Percentiles rank a stretch among this genome's conserved stretches.
phyloP scores from a whole-genome alignment of 2,113 vertebrate species.

The Piprites chloris region DNA sequence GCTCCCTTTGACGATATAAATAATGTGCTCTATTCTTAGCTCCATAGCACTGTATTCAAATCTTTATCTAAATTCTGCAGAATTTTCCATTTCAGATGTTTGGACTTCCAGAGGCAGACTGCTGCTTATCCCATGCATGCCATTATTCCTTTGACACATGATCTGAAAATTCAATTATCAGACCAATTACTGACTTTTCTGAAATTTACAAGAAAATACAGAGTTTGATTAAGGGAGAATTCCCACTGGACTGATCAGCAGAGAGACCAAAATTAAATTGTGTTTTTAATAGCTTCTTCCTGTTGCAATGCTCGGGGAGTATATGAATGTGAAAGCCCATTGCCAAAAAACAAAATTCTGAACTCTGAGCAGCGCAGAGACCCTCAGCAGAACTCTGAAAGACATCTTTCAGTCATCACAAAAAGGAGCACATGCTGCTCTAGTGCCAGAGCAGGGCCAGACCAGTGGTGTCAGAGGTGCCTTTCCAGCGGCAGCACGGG shows the following conservation, averaged over 20 bases:
- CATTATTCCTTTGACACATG: slow-evolving; percentile 57
- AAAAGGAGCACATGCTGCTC: neutral
- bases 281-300: slow-evolving; percentile 40
- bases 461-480: neutral
- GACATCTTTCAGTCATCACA: neutral
- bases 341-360: neutral
- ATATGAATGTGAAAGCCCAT: neutral
- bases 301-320: slow-evolving; percentile 26
- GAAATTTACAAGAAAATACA: slow-evolving; percentile 60
- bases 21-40: slow-evolving; percentile 69
- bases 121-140: slow-evolving; percentile 38
- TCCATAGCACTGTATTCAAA: neutral
- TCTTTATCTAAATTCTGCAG: slow-evolving; percentile 47
- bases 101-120: slow-evolving; percentile 55
- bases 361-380: neutral
- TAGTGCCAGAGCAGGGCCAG: neutral
- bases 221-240: slow-evolving; percentile 74
- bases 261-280: slow-evolving; percentile 24
- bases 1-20: slow-evolving; percentile 60
- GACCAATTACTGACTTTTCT: slow-evolving; percentile 70
- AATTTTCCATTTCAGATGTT: slow-evolving; percentile 50
- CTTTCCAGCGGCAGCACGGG: neutral
- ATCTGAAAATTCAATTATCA: slow-evolving; percentile 71
- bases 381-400: neutral
- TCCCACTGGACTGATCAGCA: slow-evolving; percentile 52